Evolutionary conservation across 92 coral and sea anemone species (phyloP), one percentile per base, ranked within the genome.

Genomic region (Palythoa heliodiscus): DNA sequence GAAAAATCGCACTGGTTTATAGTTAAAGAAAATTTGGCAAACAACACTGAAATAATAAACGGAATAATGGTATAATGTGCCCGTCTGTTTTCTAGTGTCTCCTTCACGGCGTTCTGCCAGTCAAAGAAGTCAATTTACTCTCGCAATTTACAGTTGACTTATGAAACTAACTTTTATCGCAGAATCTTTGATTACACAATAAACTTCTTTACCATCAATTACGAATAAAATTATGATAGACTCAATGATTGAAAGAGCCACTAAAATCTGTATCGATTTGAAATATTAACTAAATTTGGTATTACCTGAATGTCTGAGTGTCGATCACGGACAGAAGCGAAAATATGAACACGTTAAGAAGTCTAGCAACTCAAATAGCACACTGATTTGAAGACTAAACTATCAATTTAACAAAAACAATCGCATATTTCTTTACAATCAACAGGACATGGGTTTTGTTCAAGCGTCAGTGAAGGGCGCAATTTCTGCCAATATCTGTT

Each of bases 21-120:
- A 13, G 70, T 47, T 15, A 69, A 39, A 53, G 38, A 40, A 48
- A 29, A 68, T 16, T n/a, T 48, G 43, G 14, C 20, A 82, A 57
- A 47, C 54, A 82, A 71, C 77, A 70, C 67, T 29, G 78, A 54
- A 47, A 50, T 71, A 17, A 71, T 20, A 83, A 22, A 10, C 23
- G 48, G 4, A 20, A 12, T 58, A 38, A 72, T 48, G 20, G 76
- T 37, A 12, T 11, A 17, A 43, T 52, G 15, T 50, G 54, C 76
- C 76, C 40, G 38, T 39, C 35, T 29, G 35, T 29, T 29, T 29
- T 29, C 35, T 29, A 29, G 35, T 29, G 35, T 29, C 40, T 72
- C 23, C 40, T 12, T 72, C 39, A 12, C 76, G 76, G 19, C 48
- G 47, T 70, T 16, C 40, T 72, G 24, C 15, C 47, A 9, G 15